These are phyloP conservation scores for Pseudorasbora parva DNA, from an alignment of 2,113 vertebrate species.

Conservation along the genomic window DNA sequence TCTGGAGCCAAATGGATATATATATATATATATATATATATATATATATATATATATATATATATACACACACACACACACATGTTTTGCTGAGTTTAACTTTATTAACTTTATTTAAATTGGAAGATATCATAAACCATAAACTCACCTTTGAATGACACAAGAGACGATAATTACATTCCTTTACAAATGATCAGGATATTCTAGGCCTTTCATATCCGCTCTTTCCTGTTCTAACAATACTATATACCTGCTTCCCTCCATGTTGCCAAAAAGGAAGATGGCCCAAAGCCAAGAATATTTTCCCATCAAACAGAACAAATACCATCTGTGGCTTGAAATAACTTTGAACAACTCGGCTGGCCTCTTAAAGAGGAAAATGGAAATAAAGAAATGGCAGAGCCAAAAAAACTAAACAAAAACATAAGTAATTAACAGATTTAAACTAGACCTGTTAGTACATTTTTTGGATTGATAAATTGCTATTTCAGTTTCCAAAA, in stretches of 20 bases:
- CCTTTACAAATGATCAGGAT: conserved; percentile 38
- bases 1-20: no score
- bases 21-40: no score
- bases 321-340: conserved; percentile 57
- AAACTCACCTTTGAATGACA: neutral
- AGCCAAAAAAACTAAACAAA: conserved; percentile 6
- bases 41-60: no score
- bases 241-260: conserved; percentile 28
- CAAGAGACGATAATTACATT: conserved; percentile 2
- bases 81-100: conserved; percentile 23
- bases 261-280: conserved; percentile 47
- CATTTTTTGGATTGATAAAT: conserved; percentile 10
- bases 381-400: conserved; percentile 25
- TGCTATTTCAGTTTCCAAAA: conserved; percentile 2
- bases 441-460: conserved; percentile 11
- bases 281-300: conserved; percentile 49
- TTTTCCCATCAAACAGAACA: conserved; percentile 57
- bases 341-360: conserved; percentile 49
- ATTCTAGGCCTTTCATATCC: conserved; percentile 11
- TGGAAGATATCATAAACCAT: neutral
- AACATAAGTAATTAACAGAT: conserved; percentile 29
- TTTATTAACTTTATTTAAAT: neutral
- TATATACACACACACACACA: no score
- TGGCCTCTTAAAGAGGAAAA: conserved; percentile 44
- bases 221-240: conserved; percentile 33